phyloP scores from a whole-genome alignment of 2,888 invertebrate genomes.

The Julus scanicus region DNA sequence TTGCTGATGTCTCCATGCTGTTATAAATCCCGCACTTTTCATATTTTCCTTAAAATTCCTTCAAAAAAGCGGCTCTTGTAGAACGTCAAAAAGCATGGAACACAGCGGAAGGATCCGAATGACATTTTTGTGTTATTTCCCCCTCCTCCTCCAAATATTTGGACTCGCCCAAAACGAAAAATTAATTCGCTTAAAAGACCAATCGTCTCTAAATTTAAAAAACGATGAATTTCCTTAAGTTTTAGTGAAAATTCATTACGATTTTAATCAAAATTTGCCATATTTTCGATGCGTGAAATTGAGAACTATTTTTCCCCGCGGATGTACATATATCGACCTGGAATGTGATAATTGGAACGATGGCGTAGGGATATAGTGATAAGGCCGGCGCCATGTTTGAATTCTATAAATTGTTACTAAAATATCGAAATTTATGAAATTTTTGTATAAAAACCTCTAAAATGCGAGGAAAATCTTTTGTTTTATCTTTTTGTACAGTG shows the following conservation, averaged over 20 bases:
- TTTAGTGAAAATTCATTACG: no score
- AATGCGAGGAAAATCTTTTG: no score
- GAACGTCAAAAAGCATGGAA: background rate
- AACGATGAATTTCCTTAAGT: no score
- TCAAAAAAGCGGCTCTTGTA: no score
- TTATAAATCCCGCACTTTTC: background rate
- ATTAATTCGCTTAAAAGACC: no score
- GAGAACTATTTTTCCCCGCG: background rate
- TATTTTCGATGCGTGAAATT: no score
- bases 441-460: no score
- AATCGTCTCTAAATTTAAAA: no score
- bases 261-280: no score
- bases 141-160: background rate
- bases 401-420: no score
- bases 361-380: background rate
- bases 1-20: background rate
- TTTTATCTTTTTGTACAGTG: no score
- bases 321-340: background rate
- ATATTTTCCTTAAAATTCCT: background rate
- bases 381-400: background rate
- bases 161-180: background rate
- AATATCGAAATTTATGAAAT: no score
- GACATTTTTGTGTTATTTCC: background rate
- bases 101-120: background rate
- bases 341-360: background rate